phyloP scores from a whole-genome alignment of 2,113 vertebrate genomes.

The Odocoileus hemionus region DNA sequence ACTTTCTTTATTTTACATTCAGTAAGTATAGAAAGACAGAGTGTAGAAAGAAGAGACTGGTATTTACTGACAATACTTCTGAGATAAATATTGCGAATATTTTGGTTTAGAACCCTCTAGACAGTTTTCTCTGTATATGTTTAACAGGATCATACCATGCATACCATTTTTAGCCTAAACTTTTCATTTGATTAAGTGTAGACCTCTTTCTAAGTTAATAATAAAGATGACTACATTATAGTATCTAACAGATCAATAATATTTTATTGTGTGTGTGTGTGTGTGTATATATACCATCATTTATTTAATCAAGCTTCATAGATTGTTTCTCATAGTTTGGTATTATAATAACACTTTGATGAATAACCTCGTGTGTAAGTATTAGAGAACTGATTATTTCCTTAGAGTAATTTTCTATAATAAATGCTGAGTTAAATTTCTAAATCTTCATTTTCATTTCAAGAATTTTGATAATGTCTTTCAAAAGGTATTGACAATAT shows the following conservation, averaged over 20 bases:
- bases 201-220: slow-evolving; percentile 18
- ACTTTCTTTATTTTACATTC: slow-evolving; percentile 24
- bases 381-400: neutral
- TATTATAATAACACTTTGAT: neutral
- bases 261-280: neutral
- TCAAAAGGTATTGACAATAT: neutral
- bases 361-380: neutral
- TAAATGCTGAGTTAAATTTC: neutral
- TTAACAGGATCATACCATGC: neutral
- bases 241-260: neutral
- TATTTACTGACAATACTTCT: neutral
- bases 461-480: neutral
- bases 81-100: slow-evolving; percentile 3
- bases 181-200: slow-evolving; percentile 25
- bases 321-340: neutral
- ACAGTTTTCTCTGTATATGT: neutral
- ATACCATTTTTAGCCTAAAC: neutral
- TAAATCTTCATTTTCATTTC: neutral
- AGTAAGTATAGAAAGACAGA: neutral
- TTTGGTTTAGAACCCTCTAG: neutral
- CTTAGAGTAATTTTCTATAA: slow-evolving; percentile 1
- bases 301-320: slow-evolving; percentile 14
- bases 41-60: neutral
- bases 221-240: neutral
- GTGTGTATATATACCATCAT: neutral